Evolutionary conservation across 2,113 vertebrate species (phyloP).

Genomic region (Meleagris gallopavo): DNA sequence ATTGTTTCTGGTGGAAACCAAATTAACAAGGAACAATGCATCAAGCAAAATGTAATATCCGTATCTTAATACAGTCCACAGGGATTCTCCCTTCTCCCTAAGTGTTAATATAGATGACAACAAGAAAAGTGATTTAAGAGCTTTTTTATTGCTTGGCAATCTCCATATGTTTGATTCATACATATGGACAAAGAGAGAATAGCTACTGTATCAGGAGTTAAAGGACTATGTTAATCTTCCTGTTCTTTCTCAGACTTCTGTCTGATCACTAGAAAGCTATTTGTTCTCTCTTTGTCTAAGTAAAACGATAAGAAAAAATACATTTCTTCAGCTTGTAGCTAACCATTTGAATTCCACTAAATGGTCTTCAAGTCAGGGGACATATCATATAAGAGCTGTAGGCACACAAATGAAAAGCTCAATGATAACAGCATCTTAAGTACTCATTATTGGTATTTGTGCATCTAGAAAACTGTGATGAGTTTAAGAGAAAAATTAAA

Average conservation of each 20-base stretch:
- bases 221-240: neutral
- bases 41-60: neutral
- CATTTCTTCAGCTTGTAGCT: neutral
- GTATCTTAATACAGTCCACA: neutral
- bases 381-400: neutral
- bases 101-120: neutral
- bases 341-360: neutral
- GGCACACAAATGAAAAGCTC: neutral
- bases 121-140: neutral
- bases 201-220: neutral
- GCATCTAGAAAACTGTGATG: neutral
- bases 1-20: neutral
- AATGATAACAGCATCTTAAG: neutral
- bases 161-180: neutral
- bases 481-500: neutral
- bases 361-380: neutral
- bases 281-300: neutral
- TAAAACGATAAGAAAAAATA: neutral
- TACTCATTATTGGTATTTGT: neutral
- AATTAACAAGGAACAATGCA: neutral
- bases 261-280: neutral
- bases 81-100: neutral
- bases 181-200: no score
- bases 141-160: neutral
- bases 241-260: neutral